phyloP scores from a whole-genome alignment of 2,888 invertebrate species.

The Polydrusus pterygomalis region DNA sequence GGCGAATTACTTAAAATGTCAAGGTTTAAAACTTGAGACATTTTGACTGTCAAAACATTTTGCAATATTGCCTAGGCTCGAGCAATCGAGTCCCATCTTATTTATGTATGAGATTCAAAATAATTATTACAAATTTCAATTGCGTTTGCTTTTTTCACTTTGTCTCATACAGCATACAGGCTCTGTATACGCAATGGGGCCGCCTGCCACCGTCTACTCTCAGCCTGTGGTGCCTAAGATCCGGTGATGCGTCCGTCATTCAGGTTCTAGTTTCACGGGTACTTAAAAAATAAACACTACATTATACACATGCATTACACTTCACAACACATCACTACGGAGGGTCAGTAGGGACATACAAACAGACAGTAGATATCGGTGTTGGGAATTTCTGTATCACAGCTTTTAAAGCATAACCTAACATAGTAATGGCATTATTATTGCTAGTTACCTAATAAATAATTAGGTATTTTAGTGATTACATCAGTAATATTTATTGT shows the following conservation, averaged over 20 bases:
- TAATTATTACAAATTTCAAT: slow-evolving; percentile 61
- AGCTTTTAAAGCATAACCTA: too few relatives aligned
- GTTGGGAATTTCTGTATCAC: too few relatives aligned
- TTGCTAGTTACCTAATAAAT: too few relatives aligned
- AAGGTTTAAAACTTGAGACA: not conserved
- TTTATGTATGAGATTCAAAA: slow-evolving; percentile 46
- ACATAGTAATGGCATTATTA: too few relatives aligned
- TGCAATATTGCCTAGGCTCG: slow-evolving; percentile 61
- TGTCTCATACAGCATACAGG: slow-evolving; percentile 74
- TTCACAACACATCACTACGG: slow-evolving; percentile 56
- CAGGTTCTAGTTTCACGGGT: slow-evolving; percentile 73
- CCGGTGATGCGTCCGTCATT: slow-evolving; percentile 72
- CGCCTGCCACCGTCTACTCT: slow-evolving; percentile 72
- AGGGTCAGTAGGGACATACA: too few relatives aligned
- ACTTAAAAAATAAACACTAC: slow-evolving; percentile 69
- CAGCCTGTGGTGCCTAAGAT: slow-evolving; percentile 74
- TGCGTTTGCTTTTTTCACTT: slow-evolving; percentile 70
- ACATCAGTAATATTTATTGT: too few relatives aligned
- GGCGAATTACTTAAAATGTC: slow-evolving; percentile 11
- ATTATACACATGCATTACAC: slow-evolving; percentile 58
- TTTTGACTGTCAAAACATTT: slow-evolving; percentile 66
- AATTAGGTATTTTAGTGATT: too few relatives aligned
- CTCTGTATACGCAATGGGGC: slow-evolving; percentile 73
- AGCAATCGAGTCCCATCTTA: slow-evolving; percentile 43
- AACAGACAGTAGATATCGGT: too few relatives aligned